These are phyloP conservation scores for Chascanopsetta lugubris DNA, from an alignment of 2,113 vertebrate genomes.

Conservation along the genomic window DNA sequence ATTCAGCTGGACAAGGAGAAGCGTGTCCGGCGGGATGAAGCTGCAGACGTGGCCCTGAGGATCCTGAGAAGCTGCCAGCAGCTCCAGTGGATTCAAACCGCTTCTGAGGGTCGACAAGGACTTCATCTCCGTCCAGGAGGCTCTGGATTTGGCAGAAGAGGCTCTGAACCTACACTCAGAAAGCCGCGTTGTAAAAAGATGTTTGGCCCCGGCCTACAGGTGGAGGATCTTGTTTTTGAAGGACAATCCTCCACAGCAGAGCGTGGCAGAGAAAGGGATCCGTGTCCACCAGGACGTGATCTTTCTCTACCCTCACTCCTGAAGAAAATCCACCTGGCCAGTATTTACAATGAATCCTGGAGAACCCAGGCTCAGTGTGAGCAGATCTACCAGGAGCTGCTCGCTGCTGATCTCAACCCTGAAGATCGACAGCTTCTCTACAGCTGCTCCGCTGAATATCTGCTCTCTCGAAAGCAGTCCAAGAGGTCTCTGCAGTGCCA, in stretches of 20 bases:
- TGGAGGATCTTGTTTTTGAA: conserved; percentile 27
- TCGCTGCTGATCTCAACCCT: conserved; percentile 14
- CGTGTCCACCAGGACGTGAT: conserved; percentile 31
- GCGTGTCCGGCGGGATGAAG: conserved; percentile 32
- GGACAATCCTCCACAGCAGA: neutral
- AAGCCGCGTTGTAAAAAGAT: conserved; percentile 44
- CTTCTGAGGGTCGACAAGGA: conserved; percentile 25
- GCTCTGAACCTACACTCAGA: conserved; percentile 49
- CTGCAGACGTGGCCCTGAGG: conserved; percentile 13
- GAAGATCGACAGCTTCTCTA: conserved; percentile 35
- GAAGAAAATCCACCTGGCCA: conserved; percentile 26
- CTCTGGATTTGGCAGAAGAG: conserved; percentile 36
- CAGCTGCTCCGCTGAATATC: conserved; percentile 35
- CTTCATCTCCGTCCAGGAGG: conserved; percentile 17
- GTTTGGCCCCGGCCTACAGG: conserved; percentile 38
- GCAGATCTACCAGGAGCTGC: conserved; percentile 40
- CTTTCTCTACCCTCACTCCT: conserved; percentile 39
- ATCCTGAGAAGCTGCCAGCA: conserved; percentile 46
- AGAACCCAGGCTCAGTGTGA: neutral
- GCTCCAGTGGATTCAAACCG: conserved; percentile 41
- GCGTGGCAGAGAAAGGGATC: conserved; percentile 16
- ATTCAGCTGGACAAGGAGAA: neutral
- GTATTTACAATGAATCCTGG: conserved; percentile 12
- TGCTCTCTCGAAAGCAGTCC: neutral
- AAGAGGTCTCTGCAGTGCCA: conserved; percentile 10